Percentiles rank a stretch among this genome's conserved stretches.
Evolutionary conservation across 2,113 vertebrate species (phyloP).

Genomic region (Equus przewalskii): DNA sequence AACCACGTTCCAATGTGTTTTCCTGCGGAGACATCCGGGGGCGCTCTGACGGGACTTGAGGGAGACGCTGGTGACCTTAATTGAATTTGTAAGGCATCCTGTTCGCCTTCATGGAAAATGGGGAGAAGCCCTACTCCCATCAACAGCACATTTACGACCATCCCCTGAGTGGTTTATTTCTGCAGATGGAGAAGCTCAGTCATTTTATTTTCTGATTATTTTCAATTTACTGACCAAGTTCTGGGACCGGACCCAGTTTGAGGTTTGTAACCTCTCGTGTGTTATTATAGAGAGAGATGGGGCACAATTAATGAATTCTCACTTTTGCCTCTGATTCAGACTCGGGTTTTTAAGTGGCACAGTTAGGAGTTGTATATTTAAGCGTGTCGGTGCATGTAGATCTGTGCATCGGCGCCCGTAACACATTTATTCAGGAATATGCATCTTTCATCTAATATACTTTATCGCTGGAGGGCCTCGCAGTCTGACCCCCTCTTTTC

Average conservation of each 20-base stretch:
- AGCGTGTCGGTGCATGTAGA: neutral
- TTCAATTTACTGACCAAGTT: conserved; percentile 80
- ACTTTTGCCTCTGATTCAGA: conserved; percentile 61
- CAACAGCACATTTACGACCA: conserved; percentile 60
- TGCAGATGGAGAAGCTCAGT: conserved; percentile 76
- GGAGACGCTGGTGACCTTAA: conserved; percentile 68
- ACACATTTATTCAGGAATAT: neutral
- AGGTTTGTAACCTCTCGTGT: conserved; percentile 78
- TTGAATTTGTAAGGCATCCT: conserved; percentile 70
- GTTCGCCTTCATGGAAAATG: conserved; percentile 57
- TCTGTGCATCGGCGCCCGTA: too few relatives aligned
- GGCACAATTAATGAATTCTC: conserved; percentile 72
- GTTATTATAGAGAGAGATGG: conserved; percentile 73
- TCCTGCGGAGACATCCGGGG: conserved; percentile 63
- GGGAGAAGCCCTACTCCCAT: conserved; percentile 28
- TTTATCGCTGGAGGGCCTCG: neutral
- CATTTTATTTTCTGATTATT: conserved; percentile 81
- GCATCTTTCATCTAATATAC: neutral
- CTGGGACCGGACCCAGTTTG: conserved; percentile 79
- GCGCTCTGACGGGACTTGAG: conserved; percentile 52
- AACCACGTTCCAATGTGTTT: conserved; percentile 51
- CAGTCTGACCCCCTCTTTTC: neutral
- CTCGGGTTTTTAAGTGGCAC: conserved; percentile 28
- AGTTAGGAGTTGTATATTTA: neutral
- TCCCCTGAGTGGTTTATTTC: conserved; percentile 68